phyloP scores from a whole-genome alignment of 2,888 invertebrate genomes.

The Tetropium fuscum region DNA sequence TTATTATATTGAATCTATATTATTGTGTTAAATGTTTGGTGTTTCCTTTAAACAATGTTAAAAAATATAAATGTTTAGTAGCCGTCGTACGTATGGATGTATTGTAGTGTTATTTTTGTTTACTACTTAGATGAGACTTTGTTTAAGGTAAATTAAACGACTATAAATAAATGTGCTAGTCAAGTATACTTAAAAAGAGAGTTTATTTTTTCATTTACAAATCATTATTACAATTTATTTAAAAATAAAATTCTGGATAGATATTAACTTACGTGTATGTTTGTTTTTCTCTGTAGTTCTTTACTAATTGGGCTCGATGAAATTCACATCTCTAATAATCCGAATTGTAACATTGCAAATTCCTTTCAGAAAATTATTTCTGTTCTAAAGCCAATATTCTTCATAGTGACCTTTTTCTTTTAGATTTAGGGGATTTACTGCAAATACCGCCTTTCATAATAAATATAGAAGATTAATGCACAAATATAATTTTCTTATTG shows the following conservation, averaged over 20 bases:
- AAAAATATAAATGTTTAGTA: slow-evolving; percentile 33
- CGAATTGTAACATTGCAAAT: too few relatives aligned
- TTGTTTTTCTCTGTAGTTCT: slow-evolving; percentile 12
- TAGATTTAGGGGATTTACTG: too few relatives aligned
- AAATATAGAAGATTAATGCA: too few relatives aligned
- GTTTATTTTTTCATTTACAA: slow-evolving; percentile 40
- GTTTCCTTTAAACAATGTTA: slow-evolving; percentile 36
- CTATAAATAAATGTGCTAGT: slow-evolving; percentile 50
- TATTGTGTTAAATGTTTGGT: slow-evolving; percentile 39
- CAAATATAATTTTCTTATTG: too few relatives aligned
- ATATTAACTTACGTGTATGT: slow-evolving; percentile 31
- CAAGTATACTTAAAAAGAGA: slow-evolving; percentile 51
- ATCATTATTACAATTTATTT: slow-evolving; percentile 37
- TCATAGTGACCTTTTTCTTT: too few relatives aligned
- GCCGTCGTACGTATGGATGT: slow-evolving; percentile 30
- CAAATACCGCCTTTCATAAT: too few relatives aligned
- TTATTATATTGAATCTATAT: neutral
- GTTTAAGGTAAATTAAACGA: slow-evolving; percentile 21
- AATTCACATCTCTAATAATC: slow-evolving; percentile 3
- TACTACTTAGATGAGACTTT: slow-evolving; percentile 38
- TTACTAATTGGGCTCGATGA: neutral
- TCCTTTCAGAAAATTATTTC: too few relatives aligned
- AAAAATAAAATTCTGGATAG: slow-evolving; percentile 37
- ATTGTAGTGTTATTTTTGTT: slow-evolving; percentile 36
- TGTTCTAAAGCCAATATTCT: too few relatives aligned